Evolutionary conservation across 2,797 vertebrate genomes (phyloP).

Genomic region (Staurois parvus): DNA sequence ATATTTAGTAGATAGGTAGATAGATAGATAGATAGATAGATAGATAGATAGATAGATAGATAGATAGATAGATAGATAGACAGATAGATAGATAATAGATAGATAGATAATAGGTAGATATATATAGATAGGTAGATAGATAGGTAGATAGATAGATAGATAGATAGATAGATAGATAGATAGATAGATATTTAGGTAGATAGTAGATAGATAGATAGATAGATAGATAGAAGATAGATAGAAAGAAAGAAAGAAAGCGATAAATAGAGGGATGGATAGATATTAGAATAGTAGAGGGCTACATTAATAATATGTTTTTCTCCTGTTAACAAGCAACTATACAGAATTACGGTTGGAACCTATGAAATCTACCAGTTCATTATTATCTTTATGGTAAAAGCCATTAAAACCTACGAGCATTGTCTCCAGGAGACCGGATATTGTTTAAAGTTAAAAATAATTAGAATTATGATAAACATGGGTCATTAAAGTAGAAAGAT

Average conservation of each 20-base stretch:
- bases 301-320: not conserved
- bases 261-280: constrained; percentile 11
- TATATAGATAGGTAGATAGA: not conserved
- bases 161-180: not conserved
- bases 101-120: not conserved
- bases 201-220: too few species aligned
- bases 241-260: too few species aligned
- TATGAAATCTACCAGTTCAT: constrained; percentile 36
- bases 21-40: too few species aligned
- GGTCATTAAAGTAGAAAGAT: constrained; percentile 78
- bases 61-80: not conserved
- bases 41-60: not conserved
- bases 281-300: not conserved
- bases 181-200: too few species aligned
- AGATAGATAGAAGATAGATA: not conserved
- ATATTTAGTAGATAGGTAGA: not conserved
- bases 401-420: constrained; percentile 31
- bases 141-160: not conserved
- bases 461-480: constrained; percentile 83
- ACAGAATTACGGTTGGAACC: constrained; percentile 14
- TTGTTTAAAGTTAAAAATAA: constrained; percentile 81
- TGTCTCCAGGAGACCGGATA: constrained; percentile 71
- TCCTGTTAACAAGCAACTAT: constrained; percentile 24
- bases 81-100: too few species aligned
- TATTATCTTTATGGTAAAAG: constrained; percentile 52